Evolutionary conservation across 37 sponge, comb jelly and placozoan genomes (phyloP), one percentile per base, ranked within the genome.

Genomic region (Aplysina aerophoba): DNA sequence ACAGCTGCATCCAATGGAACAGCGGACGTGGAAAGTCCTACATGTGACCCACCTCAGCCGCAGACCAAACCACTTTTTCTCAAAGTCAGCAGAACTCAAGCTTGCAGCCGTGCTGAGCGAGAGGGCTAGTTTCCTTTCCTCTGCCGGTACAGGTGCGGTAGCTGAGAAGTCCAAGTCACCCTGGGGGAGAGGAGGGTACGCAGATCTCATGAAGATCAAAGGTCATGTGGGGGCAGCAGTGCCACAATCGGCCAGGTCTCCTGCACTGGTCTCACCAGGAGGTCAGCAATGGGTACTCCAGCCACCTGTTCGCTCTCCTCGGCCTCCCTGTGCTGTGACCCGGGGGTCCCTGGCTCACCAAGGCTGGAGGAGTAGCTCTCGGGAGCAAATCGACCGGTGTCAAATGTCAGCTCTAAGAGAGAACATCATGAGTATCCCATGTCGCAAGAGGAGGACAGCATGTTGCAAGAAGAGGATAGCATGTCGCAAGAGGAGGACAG

Each of bases 71-170:
- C 97, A 97, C 62, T 84, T 85, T 54, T 84, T 81, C 75, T 97
- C 95, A 86, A 95, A 97, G 67, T 92, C 93, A 27, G 83, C 81
- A 25, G 97, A 84, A 74, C 86, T 74, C n/a, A 97, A 71, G 55
- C 81, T 39, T 20, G 97, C 85, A 2, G 44, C 79, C 6, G 91
- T 90, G 68, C 90, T 88, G 39, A 97, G 89, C 0, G 89, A 80
- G 27, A 97, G 90, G 53, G 78, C 50, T 22, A 90, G 93, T 35
- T 94, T 84, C 13, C 68, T 34, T 19, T 73, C 59, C 59, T 58
- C 59, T 19, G 17, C 37, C 12, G 30, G 14, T 11, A 31, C 13
- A 34, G 74, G 39, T 5, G 14, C 37, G 36, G 22, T 20, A 38
- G 39, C 39, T 33, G 74, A 19, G 14, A 73, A 37, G 39, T 73